phyloP scores from a whole-genome alignment of 2,888 invertebrate genomes.

The Argynnis bischoffii region DNA sequence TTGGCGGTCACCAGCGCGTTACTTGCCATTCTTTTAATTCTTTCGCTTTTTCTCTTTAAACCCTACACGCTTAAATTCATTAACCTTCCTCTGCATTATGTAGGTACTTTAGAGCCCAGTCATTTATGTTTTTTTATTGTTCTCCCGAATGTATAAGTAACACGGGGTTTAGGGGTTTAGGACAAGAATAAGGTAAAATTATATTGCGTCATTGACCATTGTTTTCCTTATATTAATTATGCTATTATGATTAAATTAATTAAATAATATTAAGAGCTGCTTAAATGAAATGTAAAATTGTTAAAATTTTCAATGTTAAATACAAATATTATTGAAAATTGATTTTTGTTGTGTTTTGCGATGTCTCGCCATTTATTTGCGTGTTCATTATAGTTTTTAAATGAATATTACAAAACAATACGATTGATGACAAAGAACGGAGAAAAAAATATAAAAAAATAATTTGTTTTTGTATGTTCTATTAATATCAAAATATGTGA shows the following conservation, averaged over 20 bases:
- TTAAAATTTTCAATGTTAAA: too few species aligned
- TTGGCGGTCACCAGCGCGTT: conserved; percentile 71
- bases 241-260: background rate
- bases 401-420: background rate
- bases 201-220: conserved; percentile 17
- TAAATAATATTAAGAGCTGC: background rate
- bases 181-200: conserved; percentile 20
- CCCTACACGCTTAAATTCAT: conserved; percentile 71
- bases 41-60: conserved; percentile 55
- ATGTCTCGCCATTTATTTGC: too few species aligned
- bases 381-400: background rate
- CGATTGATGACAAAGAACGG: too few species aligned
- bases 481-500: too few species aligned
- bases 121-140: conserved; percentile 60
- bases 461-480: too few species aligned
- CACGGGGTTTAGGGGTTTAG: conserved; percentile 28
- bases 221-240: conserved; percentile 4
- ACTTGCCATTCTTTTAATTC: conserved; percentile 74
- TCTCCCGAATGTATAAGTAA: conserved; percentile 41
- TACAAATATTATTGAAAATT: too few species aligned
- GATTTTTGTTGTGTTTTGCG: too few species aligned
- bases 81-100: conserved; percentile 63
- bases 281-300: too few species aligned
- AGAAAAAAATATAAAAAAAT: too few species aligned
- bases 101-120: conserved; percentile 58